Conservation (phyloP, 2,113 vertebrate genomes). For the Platichthys stellatus region DNA sequence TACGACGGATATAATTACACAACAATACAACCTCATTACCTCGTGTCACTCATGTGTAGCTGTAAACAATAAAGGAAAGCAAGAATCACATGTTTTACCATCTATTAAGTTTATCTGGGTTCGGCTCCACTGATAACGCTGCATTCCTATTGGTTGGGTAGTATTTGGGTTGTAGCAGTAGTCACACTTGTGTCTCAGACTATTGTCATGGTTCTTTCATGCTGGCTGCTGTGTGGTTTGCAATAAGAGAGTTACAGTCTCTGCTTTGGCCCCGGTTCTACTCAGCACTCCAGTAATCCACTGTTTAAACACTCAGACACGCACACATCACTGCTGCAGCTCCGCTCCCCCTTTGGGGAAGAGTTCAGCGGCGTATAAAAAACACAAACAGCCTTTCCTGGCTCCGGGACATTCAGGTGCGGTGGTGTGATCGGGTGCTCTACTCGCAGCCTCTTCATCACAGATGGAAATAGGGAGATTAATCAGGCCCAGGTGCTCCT, state of each 20-base stretch:
- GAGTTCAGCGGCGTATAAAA: conserved; percentile 45
- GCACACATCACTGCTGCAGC: conserved; percentile 47
- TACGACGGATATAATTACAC: background rate
- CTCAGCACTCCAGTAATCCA: conserved; percentile 43
- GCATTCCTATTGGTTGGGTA: background rate
- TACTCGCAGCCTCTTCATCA: conserved; percentile 49
- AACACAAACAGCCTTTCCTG: conserved; percentile 31
- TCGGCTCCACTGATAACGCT: background rate
- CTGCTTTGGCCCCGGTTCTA: conserved; percentile 5
- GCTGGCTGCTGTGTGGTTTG: background rate
- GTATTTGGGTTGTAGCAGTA: background rate
- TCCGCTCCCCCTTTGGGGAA: conserved; percentile 30
- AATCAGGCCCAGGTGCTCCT: conserved; percentile 74
- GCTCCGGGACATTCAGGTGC: conserved; percentile 61
- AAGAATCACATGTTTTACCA: background rate
- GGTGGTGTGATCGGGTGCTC: conserved; percentile 38
- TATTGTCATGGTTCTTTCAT: background rate
- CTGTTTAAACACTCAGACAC: conserved; percentile 48
- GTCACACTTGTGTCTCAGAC: background rate
- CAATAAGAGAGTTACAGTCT: conserved; percentile 30
- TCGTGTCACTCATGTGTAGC: too few relatives aligned
- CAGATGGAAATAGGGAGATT: conserved; percentile 58
- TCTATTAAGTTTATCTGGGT: background rate
- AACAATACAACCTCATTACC: background rate
- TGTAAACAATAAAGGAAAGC: background rate